Evolutionary conservation across 1,140 invertebrate genomes (phyloP), one percentile per base, ranked within the genome.

Genomic region (Tetramorium simillimum): DNA sequence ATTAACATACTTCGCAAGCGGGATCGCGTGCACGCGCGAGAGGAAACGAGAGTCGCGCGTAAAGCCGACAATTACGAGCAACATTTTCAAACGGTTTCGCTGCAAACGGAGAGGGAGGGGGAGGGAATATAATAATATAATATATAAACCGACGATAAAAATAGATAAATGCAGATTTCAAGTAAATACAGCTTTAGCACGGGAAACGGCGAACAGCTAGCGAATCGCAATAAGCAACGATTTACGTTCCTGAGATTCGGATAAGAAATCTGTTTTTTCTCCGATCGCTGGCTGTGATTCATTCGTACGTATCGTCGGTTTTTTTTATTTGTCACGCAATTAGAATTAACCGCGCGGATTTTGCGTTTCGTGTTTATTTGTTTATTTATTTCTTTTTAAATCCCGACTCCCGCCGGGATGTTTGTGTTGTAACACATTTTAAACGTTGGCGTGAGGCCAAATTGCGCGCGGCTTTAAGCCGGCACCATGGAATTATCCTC

Each of bases 401-500:
- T 33, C 33, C 33, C 40, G 40, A 73, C 51, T 46, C 18, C 28
- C 43, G 28, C 60, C 18, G 40, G 14, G 53, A 9, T 73, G 40
- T 73, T 82, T 73, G 67, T 14, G 80, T 46, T 69, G 49, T 81
- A 81, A 70, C 63, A 46, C 53, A 53, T 53, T 73, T 82, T 76
- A 78, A 89, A 78, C 72, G 80, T 33, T 53, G 87, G 65, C 56
- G 72, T 67, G 73, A 86, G 82, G 84, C 60, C 60, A 72, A 65
- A 78, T 81, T 86, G 88, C 75, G 88, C 75, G 60, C 63, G 65
- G 76, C 65, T 63, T 80, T 75, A 51, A 46, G 62, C 53, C 67
- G 72, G 72, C 67, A 73, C 67, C 46, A 9, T 73, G 24, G 80
- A 82, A 82, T 82, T 73, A 82, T 82, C 24, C 53, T 73, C 24